A percentile compares a stretch with the other conserved stretches of the same genome.
Evolutionary conservation across 2,797 vertebrate species (phyloP).

Genomic region (Xiphorhynchus erythropygius): DNA sequence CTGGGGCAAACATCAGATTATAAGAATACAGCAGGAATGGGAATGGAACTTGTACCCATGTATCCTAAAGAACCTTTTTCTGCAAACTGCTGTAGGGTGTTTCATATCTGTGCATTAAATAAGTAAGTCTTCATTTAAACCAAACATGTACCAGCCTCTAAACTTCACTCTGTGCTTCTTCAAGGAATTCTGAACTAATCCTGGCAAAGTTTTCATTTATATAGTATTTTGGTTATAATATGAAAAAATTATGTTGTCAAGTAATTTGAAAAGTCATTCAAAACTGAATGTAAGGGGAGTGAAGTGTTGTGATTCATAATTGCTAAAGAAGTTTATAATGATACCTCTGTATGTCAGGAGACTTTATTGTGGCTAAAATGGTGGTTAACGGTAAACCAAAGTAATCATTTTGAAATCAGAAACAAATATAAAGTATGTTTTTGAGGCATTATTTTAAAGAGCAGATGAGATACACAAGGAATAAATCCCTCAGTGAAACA

Average conservation of each 20-base stretch:
- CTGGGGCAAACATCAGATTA: not conserved
- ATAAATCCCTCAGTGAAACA: not conserved
- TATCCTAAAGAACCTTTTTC: not conserved
- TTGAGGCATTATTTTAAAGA: not conserved
- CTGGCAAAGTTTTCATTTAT: not conserved
- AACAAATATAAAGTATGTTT: not conserved
- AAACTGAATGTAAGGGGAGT: not conserved
- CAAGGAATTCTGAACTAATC: not conserved
- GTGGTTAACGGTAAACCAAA: not conserved
- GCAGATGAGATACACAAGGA: not conserved
- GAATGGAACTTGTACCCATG: not conserved
- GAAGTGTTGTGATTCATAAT: not conserved
- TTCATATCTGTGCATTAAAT: not conserved
- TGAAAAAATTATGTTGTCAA: not conserved
- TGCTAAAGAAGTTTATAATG: not conserved
- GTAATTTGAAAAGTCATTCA: not conserved
- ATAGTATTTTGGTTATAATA: not conserved
- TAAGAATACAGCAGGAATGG: not conserved
- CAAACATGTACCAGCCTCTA: fast-evolving
- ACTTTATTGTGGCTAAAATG: not conserved
- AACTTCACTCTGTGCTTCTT: not conserved
- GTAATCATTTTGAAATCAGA: not conserved
- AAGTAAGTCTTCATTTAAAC: not conserved
- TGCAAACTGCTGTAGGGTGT: not conserved
- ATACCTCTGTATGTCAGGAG: not conserved